Conservation (phyloP, 1,140 invertebrate species). For the Bombus turneri region DNA sequence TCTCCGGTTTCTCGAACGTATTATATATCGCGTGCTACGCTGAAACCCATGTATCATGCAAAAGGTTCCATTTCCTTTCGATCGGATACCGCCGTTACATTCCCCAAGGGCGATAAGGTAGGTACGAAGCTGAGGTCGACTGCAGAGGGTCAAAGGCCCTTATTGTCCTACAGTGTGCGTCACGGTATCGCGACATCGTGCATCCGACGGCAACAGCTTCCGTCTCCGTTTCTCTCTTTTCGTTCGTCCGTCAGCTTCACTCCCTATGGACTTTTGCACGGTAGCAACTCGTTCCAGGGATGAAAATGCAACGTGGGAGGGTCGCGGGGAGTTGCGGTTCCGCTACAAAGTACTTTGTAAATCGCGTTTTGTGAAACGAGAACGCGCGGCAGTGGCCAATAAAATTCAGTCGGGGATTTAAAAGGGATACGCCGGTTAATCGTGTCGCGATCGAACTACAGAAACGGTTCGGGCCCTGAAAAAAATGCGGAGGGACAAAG, state of each 20-base stretch:
- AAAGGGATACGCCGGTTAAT: slow-evolving; percentile 4
- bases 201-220: neutral
- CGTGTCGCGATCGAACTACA: slow-evolving; percentile 23
- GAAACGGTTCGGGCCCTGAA: neutral
- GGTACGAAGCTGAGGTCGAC: slow-evolving; percentile 21
- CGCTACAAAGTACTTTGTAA: slow-evolving; percentile 6
- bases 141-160: slow-evolving; percentile 34
- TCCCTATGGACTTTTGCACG: slow-evolving; percentile 27
- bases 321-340: too few relatives aligned
- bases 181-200: slow-evolving; percentile 53
- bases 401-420: slow-evolving; percentile 29
- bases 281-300: neutral
- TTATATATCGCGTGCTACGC: slow-evolving; percentile 16
- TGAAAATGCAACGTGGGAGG: neutral
- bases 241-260: slow-evolving; percentile 24
- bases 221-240: neutral
- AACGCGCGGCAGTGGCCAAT: slow-evolving; percentile 21
- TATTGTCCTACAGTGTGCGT: slow-evolving; percentile 13
- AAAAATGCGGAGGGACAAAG: neutral
- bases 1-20: neutral
- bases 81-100: slow-evolving; percentile 28
- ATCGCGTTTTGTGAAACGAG: slow-evolving; percentile 50
- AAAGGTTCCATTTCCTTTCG: slow-evolving; percentile 45
- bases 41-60: slow-evolving; percentile 14
- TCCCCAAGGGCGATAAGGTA: slow-evolving; percentile 34